Base-by-base conservation (phyloP, 2,113 vertebrate genomes). In the Pedetes capensis region DNA sequence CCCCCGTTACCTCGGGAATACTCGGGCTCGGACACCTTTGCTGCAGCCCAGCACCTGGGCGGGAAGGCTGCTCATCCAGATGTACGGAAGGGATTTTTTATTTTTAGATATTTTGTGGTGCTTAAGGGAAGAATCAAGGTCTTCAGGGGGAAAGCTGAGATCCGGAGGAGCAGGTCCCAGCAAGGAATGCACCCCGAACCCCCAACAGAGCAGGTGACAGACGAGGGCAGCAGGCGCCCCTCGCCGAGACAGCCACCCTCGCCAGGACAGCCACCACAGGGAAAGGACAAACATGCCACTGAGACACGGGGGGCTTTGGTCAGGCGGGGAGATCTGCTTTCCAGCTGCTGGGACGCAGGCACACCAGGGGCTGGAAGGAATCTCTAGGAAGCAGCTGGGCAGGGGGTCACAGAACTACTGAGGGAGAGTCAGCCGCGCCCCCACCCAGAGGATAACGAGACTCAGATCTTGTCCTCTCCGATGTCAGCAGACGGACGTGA, bases 231-330 rank as follows among this genome's bases (percentile, higher is more conserved):
- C 87, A 71, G 85, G 96, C 47, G 87, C 59, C 32, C 95, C 34
- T 81, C 68, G 74, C 47, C 57, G 37, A 92, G 53, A n/a, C n/a
- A n/a, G n/a, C n/a, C n/a, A n/a, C n/a, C n/a, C n/a, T n/a, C n/a
- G 57, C 49, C 39, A 89, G 63, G 93, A 87, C 82, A 95, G 96
- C 96, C 84, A 42, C 90, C 75, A 16, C 79, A 82, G 55, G 81
- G 95, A 97, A 97, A 81, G 95, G 64, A 96, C 96, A 96, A 97
- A 97, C 98, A 98, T 98, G 98, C 98, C 98, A 98, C 98, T 96
- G 89, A 95, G 96, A 98, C 98, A 98, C 72, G 57, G 95, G 87
- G 94, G 97, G 98, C 98, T 99, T 99, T 99, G 98, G 98, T 98
- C 98, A 98, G 98, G 98, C 97, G 92, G 98, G 98, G 96, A 93